Percentiles rank a stretch among this genome's conserved stretches.
Evolutionary conservation across 2,888 invertebrate species (phyloP).

Genomic region (Rosalia funebris): DNA sequence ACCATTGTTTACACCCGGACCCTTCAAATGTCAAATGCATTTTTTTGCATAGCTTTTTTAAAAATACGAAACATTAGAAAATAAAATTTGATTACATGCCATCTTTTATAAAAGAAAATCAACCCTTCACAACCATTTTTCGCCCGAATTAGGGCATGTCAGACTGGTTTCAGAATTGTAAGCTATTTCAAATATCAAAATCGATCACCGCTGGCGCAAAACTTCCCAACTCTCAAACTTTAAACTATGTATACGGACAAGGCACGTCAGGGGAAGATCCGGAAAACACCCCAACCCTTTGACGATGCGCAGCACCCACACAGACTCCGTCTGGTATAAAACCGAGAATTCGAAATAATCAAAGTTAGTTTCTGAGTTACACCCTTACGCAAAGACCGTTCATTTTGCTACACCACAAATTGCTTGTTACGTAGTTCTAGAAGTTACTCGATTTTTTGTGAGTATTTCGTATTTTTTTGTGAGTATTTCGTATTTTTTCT

Average conservation of each 20-base stretch:
- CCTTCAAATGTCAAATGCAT: no score
- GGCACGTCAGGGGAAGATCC: conserved; percentile 29
- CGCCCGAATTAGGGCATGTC: no score
- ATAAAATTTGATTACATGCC: no score
- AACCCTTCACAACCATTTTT: no score
- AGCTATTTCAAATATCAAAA: no score
- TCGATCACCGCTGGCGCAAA: background rate
- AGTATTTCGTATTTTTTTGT: conserved; percentile 15
- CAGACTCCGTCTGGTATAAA: conserved; percentile 32
- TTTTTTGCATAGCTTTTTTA: no score
- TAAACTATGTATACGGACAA: conserved; percentile 3
- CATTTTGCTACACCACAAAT: conserved; percentile 18
- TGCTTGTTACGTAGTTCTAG: background rate
- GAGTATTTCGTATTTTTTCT: no score
- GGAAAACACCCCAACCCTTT: conserved; percentile 20
- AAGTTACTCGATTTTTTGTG: conserved; percentile 18
- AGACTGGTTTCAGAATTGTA: no score
- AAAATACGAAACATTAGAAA: no score
- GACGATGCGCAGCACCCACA: conserved; percentile 38
- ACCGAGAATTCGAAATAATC: conserved; percentile 11
- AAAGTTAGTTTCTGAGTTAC: conserved; percentile 25
- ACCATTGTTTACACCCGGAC: no score
- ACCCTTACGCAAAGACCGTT: conserved; percentile 9
- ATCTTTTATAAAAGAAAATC: no score
- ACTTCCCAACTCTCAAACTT: background rate